These are phyloP conservation scores for Geophilus truncorum DNA, from an alignment of 2,888 invertebrate species.

Conservation along the genomic window DNA sequence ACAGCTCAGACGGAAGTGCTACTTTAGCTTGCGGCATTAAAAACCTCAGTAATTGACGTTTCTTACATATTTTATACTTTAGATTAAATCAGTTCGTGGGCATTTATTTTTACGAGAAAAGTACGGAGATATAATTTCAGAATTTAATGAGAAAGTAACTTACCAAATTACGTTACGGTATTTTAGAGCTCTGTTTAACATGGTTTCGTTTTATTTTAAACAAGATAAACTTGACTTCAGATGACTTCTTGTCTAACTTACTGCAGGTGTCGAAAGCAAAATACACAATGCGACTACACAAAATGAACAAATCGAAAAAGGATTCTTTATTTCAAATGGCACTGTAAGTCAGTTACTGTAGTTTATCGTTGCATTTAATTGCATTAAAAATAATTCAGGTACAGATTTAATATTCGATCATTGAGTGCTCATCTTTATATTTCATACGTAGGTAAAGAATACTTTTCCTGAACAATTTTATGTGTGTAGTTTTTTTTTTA, in stretches of 20 bases:
- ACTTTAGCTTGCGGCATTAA: no score
- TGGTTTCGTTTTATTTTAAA: not conserved
- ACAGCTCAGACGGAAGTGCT: no score
- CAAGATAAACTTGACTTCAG: not conserved
- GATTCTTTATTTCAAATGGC: not conserved
- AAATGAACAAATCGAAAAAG: not conserved
- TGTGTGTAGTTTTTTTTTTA: no score
- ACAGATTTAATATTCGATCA: not conserved
- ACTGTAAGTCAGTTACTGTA: not conserved
- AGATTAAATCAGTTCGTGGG: no score
- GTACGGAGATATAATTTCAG: no score
- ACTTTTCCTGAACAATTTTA: not conserved
- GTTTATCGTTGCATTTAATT: no score
- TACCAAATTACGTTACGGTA: not conserved
- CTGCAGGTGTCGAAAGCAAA: not conserved
- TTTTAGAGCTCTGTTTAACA: not conserved
- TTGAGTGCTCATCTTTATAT: not conserved
- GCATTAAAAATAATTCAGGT: not conserved
- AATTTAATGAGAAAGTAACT: no score
- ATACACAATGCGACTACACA: not conserved
- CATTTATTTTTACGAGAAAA: no score
- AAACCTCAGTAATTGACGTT: no score
- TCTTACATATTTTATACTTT: no score
- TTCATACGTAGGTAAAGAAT: not conserved
- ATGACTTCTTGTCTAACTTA: not conserved